These are phyloP conservation scores for Synanthedon formicaeformis DNA, from an alignment of 2,888 invertebrate genomes.

Conservation along the genomic window DNA sequence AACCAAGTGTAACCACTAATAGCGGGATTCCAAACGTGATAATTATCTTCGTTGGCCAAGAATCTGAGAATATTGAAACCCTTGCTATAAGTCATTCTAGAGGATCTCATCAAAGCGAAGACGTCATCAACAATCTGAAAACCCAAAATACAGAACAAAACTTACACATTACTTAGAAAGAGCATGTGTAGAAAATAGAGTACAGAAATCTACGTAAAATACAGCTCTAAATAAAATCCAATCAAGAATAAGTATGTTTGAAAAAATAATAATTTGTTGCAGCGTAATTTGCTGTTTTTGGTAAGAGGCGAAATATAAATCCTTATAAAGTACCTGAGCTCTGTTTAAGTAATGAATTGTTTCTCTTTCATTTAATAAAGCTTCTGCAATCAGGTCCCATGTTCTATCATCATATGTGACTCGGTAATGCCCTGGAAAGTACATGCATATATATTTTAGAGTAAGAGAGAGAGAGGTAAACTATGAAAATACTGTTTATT, in stretches of 20 bases:
- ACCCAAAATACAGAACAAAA: neutral
- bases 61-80: slow-evolving; percentile 54
- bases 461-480: no score
- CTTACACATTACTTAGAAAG: neutral
- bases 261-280: no score
- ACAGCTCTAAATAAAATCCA: neutral
- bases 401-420: slow-evolving; percentile 73
- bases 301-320: no score
- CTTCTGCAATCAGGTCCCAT: slow-evolving; percentile 65
- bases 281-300: no score
- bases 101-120: slow-evolving; percentile 50
- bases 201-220: no score
- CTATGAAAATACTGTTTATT: neutral
- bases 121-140: slow-evolving; percentile 54
- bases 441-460: neutral
- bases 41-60: slow-evolving; percentile 39
- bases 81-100: slow-evolving; percentile 28
- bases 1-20: slow-evolving; percentile 50
- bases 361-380: slow-evolving; percentile 33
- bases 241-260: neutral
- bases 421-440: slow-evolving; percentile 72
- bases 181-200: no score
- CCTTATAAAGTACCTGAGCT: slow-evolving; percentile 71
- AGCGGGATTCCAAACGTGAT: slow-evolving; percentile 56
- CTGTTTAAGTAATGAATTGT: slow-evolving; percentile 76